Evolutionary conservation across 2,797 vertebrate species (phyloP).

Genomic region (Diplodus puntazzo): DNA sequence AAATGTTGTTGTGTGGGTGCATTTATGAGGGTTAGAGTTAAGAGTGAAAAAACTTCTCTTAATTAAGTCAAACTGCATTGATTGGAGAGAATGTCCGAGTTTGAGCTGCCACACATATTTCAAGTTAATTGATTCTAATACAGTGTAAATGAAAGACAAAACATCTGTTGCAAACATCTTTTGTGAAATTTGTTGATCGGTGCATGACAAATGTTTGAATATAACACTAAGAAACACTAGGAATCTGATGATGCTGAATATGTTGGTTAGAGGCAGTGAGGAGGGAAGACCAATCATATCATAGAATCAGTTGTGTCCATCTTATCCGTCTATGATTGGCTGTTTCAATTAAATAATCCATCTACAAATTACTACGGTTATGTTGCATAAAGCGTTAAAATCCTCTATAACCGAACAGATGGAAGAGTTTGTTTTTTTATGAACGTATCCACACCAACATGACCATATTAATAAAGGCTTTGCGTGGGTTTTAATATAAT

Average conservation of each 20-base stretch:
- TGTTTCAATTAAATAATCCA: background rate
- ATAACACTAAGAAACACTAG: too few relatives aligned
- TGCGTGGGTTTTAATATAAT: too few relatives aligned
- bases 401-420: too few relatives aligned
- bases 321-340: background rate
- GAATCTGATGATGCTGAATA: background rate
- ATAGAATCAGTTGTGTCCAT: background rate
- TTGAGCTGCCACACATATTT: background rate
- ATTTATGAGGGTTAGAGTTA: background rate
- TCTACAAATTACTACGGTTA: background rate
- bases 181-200: background rate
- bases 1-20: background rate
- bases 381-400: too few relatives aligned
- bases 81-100: background rate
- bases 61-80: background rate
- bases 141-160: background rate
- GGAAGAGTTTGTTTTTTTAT: too few relatives aligned
- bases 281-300: background rate
- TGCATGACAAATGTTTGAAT: background rate
- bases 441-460: too few relatives aligned
- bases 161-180: background rate
- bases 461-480: too few relatives aligned
- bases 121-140: background rate
- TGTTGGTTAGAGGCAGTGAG: background rate
- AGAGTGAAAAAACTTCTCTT: too few relatives aligned